Conservation (phyloP, 2,888 invertebrate species). For the Anoncus sp. region DNA sequence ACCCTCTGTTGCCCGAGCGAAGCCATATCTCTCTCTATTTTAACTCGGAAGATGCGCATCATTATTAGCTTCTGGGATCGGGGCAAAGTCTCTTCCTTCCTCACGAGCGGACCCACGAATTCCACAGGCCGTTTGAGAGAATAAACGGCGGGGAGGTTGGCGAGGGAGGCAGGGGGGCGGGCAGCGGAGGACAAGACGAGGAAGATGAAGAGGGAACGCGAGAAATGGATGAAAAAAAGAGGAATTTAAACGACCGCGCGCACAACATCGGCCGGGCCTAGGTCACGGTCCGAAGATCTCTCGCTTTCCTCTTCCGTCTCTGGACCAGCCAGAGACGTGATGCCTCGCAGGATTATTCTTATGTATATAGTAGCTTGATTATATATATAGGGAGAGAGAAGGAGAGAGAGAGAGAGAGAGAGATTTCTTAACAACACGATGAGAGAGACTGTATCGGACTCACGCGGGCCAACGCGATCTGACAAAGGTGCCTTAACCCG, state of each 20-base stretch:
- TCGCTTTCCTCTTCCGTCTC: constrained; percentile 35
- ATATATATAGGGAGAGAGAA: constrained; percentile 9
- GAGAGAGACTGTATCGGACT: constrained; percentile 7
- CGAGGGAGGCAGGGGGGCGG: not conserved
- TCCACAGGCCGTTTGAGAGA: constrained; percentile 35
- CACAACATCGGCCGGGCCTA: constrained; percentile 66
- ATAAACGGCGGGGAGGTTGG: too few relatives aligned
- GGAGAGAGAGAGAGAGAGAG: too few relatives aligned
- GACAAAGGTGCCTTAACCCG: too few relatives aligned
- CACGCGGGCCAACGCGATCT: too few relatives aligned
- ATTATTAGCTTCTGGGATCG: constrained; percentile 67
- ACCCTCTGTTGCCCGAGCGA: not conserved
- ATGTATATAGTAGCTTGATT: constrained; percentile 24
- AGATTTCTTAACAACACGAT: too few relatives aligned
- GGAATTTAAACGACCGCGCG: constrained; percentile 69
- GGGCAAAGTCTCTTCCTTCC: constrained; percentile 69
- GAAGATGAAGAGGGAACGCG: constrained; percentile 43
- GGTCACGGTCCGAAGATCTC: constrained; percentile 64
- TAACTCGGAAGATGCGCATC: constrained; percentile 65
- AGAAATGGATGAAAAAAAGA: constrained; percentile 56
- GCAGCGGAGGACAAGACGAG: constrained; percentile 35
- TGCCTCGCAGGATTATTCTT: constrained; percentile 50
- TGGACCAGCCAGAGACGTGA: constrained; percentile 35
- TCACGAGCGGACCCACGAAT: constrained; percentile 65
- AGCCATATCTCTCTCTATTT: constrained; percentile 45